Conservation (phyloP, 2,888 invertebrate genomes). For the Rhamnusium bicolor region DNA sequence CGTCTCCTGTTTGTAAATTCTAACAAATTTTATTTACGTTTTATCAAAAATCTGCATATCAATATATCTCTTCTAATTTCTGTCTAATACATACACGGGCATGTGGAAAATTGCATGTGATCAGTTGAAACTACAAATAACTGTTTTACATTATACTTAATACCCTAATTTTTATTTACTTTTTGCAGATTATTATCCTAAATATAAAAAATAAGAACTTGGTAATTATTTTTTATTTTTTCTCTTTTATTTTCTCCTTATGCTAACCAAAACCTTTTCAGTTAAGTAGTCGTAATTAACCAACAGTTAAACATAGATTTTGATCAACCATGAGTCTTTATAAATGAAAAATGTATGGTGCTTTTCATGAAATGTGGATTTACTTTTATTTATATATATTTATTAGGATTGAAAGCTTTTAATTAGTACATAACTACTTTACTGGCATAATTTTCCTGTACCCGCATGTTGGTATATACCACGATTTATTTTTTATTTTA, state of each 20-base stretch:
- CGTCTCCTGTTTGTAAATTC: too few relatives aligned
- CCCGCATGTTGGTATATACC: too few relatives aligned
- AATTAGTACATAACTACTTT: too few relatives aligned
- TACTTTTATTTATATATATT: too few relatives aligned
- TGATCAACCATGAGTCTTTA: background rate
- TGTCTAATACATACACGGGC: background rate
- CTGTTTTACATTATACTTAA: background rate
- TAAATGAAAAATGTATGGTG: background rate
- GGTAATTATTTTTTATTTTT: conserved; percentile 13
- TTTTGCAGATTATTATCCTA: conserved; percentile 19
- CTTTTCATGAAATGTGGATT: background rate
- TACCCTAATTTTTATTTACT: conserved; percentile 4
- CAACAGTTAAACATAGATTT: background rate
- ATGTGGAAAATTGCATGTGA: conserved; percentile 3
- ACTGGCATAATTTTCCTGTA: too few relatives aligned
- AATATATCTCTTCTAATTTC: background rate
- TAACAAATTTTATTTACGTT: too few relatives aligned
- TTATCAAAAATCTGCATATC: too few relatives aligned
- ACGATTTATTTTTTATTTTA: too few relatives aligned
- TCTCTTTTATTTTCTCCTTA: background rate
- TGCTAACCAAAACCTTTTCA: conserved; percentile 1
- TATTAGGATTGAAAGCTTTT: too few relatives aligned
- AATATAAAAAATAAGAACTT: conserved; percentile 12
- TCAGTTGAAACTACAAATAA: background rate
- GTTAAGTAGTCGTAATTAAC: background rate